phyloP scores from a whole-genome alignment of 2,888 invertebrate genomes.

The Rotaria magnacalcarata region DNA sequence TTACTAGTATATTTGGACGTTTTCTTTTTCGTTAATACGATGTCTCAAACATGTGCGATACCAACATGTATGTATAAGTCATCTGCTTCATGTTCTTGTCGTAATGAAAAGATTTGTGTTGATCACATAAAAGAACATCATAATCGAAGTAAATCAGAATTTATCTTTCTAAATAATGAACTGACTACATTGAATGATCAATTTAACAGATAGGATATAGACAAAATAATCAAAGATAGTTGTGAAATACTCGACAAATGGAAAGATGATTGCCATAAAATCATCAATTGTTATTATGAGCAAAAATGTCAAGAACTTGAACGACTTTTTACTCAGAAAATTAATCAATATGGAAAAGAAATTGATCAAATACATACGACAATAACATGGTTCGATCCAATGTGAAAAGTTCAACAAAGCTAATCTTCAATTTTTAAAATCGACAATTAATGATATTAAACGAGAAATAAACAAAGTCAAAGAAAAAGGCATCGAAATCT shows the following conservation, averaged over 20 bases:
- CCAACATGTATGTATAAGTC: neutral
- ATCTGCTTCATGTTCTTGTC: neutral
- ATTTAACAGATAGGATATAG: neutral
- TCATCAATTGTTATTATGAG: neutral
- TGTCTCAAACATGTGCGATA: neutral
- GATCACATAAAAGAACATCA: neutral
- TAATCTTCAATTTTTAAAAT: neutral
- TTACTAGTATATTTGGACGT: too few species aligned
- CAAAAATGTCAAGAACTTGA: slow-evolving; percentile 3
- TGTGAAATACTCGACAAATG: neutral
- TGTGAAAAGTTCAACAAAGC: neutral
- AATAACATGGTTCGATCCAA: neutral
- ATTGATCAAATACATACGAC: neutral
- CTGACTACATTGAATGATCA: neutral
- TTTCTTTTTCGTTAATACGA: neutral
- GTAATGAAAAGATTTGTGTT: neutral
- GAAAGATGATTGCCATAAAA: neutral
- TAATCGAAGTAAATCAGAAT: neutral
- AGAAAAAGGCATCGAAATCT: neutral
- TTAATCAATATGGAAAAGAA: neutral
- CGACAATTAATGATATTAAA: neutral
- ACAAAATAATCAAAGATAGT: neutral
- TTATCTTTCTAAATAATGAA: neutral
- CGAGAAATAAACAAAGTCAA: neutral
- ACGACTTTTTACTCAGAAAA: neutral